These are phyloP conservation scores for Gnatocerus cornutus DNA, from an alignment of 2,888 invertebrate genomes.

Conservation along the genomic window DNA sequence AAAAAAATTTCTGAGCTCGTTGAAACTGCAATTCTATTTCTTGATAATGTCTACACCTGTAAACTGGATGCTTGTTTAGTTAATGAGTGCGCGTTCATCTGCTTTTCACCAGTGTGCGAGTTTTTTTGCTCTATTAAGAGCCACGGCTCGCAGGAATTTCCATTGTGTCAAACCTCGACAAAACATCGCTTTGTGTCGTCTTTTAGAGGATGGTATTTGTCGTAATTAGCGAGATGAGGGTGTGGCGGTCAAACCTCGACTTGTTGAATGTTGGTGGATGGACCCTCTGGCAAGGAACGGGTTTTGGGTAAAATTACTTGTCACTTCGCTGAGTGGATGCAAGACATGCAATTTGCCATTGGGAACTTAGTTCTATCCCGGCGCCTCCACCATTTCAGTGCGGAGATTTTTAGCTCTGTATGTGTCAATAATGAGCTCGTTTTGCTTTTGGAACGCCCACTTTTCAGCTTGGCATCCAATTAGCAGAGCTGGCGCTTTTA, in stretches of 20 bases:
- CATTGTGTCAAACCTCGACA: constrained; percentile 12
- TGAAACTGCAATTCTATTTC: neutral
- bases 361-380: no score
- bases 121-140: constrained; percentile 6
- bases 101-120: neutral
- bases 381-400: no score
- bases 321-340: neutral
- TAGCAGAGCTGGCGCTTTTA: constrained; percentile 28
- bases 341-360: neutral
- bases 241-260: constrained; percentile 27
- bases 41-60: constrained; percentile 12
- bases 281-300: neutral
- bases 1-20: constrained; percentile 6
- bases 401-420: neutral
- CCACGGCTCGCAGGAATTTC: constrained; percentile 16
- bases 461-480: constrained; percentile 37
- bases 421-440: neutral
- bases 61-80: constrained; percentile 20
- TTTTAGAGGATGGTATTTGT: constrained; percentile 19
- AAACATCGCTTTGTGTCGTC: constrained; percentile 29
- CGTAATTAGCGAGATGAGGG: constrained; percentile 36
- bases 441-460: constrained; percentile 1
- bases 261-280: constrained; percentile 30
- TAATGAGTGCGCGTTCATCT: constrained; percentile 19
- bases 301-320: constrained; percentile 3